Evolutionary conservation across 2,888 invertebrate species (phyloP).

Genomic region (Acrobasis consociella): DNA sequence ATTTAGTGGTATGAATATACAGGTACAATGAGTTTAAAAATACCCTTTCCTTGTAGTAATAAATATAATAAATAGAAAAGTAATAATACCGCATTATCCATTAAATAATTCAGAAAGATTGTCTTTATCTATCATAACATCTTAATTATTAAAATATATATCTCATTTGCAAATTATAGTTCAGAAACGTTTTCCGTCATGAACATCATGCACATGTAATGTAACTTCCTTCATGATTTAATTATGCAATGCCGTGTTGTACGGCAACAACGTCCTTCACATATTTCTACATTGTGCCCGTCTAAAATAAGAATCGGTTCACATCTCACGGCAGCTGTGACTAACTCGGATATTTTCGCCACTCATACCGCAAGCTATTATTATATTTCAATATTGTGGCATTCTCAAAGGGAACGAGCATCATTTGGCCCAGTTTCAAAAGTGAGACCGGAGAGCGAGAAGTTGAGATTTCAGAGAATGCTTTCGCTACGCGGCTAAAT

Average conservation of each 20-base stretch:
- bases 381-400: conserved; percentile 81
- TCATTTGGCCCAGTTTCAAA: conserved; percentile 82
- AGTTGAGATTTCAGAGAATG: conserved; percentile 77
- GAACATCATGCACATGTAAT: not conserved
- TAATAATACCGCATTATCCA: no score
- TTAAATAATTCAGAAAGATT: no score
- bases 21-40: no score
- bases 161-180: not conserved
- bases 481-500: conserved; percentile 75
- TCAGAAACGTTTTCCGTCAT: not conserved
- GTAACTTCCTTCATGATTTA: not conserved
- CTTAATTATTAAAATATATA: no score
- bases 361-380: conserved; percentile 73
- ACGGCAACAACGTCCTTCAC: conserved; percentile 58
- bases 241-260: conserved; percentile 49
- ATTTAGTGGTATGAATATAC: no score
- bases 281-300: conserved; percentile 67
- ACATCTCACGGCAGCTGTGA: conserved; percentile 67
- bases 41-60: no score
- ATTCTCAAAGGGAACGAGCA: conserved; percentile 76
- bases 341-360: conserved; percentile 77
- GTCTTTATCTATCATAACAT: no score
- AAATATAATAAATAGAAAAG: no score
- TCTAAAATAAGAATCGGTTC: conserved; percentile 65
- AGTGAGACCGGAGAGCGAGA: conserved; percentile 76